Conservation (phyloP, 2,113 vertebrate genomes). For the Oreocharis arfaki region DNA sequence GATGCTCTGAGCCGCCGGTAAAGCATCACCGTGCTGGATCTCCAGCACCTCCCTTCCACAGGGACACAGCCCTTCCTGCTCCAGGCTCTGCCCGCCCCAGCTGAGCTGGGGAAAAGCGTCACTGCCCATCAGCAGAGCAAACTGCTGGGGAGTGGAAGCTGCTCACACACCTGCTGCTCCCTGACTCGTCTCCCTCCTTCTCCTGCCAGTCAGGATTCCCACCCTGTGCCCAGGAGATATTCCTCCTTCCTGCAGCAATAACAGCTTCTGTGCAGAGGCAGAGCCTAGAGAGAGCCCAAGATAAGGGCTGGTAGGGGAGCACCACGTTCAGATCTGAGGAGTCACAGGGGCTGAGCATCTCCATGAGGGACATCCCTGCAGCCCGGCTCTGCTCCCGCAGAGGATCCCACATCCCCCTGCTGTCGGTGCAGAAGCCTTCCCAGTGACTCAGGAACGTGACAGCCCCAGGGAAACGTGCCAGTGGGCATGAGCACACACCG, state of each 20-base stretch:
- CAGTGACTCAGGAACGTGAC: fast-evolving
- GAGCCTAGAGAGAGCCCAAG: background rate
- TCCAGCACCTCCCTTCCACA: background rate
- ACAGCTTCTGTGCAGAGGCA: background rate
- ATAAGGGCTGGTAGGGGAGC: background rate
- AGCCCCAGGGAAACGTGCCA: fast-evolving
- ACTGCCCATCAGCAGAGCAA: background rate
- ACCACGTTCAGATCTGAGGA: fast-evolving
- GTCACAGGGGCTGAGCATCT: background rate
- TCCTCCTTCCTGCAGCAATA: background rate
- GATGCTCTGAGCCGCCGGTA: background rate
- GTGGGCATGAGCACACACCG: fast-evolving
- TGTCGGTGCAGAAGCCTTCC: background rate
- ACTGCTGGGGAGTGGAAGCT: background rate
- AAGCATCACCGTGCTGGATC: background rate
- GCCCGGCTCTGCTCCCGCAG: fast-evolving
- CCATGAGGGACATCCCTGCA: background rate
- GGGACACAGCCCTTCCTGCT: too few species aligned
- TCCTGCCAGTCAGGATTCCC: background rate
- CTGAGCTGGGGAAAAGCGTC: fast-evolving
- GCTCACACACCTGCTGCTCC: fast-evolving
- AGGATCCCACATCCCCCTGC: fast-evolving
- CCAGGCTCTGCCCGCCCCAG: background rate
- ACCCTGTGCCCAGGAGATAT: background rate
- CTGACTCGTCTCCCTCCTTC: fast-evolving